A percentile compares a stretch with the other conserved stretches of the same genome.
These are phyloP conservation scores for Drosophila ustulata DNA, from an alignment of 2,888 invertebrate species.

Conservation along the genomic window DNA sequence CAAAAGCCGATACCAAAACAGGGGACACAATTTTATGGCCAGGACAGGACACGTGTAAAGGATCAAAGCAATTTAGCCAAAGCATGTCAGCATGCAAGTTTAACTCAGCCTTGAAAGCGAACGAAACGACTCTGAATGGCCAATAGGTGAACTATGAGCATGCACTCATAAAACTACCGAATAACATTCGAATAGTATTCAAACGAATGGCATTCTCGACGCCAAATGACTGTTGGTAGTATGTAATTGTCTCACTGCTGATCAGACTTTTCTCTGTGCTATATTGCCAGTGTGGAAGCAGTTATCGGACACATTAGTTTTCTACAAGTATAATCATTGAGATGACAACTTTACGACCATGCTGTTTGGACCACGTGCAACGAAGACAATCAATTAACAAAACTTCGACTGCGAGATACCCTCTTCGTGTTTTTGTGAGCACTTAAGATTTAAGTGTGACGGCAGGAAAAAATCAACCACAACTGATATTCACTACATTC, in stretches of 20 bases:
- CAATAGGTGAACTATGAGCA: slow-evolving; percentile 38
- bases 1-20: slow-evolving; percentile 33
- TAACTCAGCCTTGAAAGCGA: slow-evolving; percentile 28
- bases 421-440: background rate
- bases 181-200: background rate
- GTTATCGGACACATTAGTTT: background rate
- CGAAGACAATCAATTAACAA: background rate
- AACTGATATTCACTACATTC: too few species aligned
- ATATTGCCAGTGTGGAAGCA: background rate
- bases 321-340: slow-evolving; percentile 1
- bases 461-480: too few species aligned
- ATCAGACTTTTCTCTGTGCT: background rate
- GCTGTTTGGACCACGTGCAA: background rate
- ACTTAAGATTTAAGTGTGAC: too few species aligned
- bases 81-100: slow-evolving; percentile 19
- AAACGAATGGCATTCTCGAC: too few species aligned
- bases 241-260: slow-evolving; percentile 1
- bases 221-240: background rate
- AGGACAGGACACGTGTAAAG: slow-evolving; percentile 58
- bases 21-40: slow-evolving; percentile 62
- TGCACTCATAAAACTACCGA: slow-evolving; percentile 16
- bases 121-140: slow-evolving; percentile 16
- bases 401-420: background rate
- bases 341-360: background rate
- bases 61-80: slow-evolving; percentile 31